Conservation (phyloP, 2,113 vertebrate species). For the Nibea albiflora region DNA sequence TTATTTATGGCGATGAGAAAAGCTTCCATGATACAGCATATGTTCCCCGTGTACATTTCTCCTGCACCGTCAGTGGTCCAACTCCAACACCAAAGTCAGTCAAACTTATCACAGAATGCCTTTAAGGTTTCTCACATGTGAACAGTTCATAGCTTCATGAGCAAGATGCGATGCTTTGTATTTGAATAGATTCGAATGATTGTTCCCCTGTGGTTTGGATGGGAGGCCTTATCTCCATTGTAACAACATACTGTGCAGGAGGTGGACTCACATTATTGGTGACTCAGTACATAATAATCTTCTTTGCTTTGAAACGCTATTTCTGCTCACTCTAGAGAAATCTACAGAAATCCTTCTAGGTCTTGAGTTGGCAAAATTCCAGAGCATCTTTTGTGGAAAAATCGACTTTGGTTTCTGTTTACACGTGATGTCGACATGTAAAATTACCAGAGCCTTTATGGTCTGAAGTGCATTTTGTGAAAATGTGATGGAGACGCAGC, state of each 20-base stretch:
- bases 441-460: slow-evolving; percentile 16
- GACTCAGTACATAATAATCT: slow-evolving; percentile 10
- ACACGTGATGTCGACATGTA: slow-evolving; percentile 17
- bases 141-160: neutral
- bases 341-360: slow-evolving; percentile 7
- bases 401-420: slow-evolving; percentile 24
- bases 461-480: slow-evolving; percentile 13
- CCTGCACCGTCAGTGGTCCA: neutral
- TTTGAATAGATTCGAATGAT: neutral
- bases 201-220: slow-evolving; percentile 1
- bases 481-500: slow-evolving; percentile 1
- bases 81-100: neutral
- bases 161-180: neutral
- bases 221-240: neutral
- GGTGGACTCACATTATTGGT: neutral
- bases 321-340: neutral
- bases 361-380: slow-evolving; percentile 10
- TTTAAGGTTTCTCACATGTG: neutral
- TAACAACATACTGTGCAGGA: neutral
- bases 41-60: neutral
- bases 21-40: neutral
- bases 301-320: slow-evolving; percentile 14
- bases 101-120: neutral
- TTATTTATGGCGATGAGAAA: neutral
- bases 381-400: slow-evolving; percentile 18